Evolutionary conservation across 1,140 invertebrate genomes (phyloP).

Genomic region (Bombus huntii): DNA sequence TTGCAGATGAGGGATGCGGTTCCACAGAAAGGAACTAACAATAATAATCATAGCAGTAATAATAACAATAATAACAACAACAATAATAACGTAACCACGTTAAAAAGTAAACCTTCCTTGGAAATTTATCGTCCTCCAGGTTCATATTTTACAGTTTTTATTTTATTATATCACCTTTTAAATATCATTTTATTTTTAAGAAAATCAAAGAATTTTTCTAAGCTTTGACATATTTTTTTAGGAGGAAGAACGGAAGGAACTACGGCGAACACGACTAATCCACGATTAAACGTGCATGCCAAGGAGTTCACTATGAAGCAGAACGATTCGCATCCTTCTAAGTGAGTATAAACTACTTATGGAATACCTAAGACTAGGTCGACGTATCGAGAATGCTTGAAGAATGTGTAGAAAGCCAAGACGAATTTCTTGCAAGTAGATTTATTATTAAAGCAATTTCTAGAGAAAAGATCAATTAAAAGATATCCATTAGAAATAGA

Average conservation of each 20-base stretch:
- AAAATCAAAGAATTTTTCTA: neutral
- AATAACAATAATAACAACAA: conserved; percentile 53
- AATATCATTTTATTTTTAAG: neutral
- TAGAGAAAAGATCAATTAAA: neutral
- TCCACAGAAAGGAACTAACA: conserved; percentile 76
- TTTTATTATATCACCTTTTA: neutral
- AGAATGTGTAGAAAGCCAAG: neutral
- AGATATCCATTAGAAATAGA: neutral
- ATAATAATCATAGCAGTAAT: conserved; percentile 43
- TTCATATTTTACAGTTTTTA: conserved; percentile 77
- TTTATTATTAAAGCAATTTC: neutral
- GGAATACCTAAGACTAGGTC: conserved; percentile 11
- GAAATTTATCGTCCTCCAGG: conserved; percentile 94
- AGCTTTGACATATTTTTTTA: conserved; percentile 45
- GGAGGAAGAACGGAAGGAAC: conserved; percentile 79
- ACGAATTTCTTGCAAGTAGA: neutral
- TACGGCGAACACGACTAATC: conserved; percentile 75
- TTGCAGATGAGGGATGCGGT: conserved; percentile 81
- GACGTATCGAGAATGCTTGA: conserved; percentile 9
- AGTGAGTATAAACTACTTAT: conserved; percentile 79
- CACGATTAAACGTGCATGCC: conserved; percentile 90
- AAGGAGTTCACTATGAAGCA: conserved; percentile 92
- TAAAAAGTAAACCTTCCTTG: conserved; percentile 88
- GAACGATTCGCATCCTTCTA: conserved; percentile 84
- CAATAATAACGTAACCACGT: conserved; percentile 69